Base-by-base conservation (phyloP, 2,113 vertebrate species). In the Mystacornis crossleyi region DNA sequence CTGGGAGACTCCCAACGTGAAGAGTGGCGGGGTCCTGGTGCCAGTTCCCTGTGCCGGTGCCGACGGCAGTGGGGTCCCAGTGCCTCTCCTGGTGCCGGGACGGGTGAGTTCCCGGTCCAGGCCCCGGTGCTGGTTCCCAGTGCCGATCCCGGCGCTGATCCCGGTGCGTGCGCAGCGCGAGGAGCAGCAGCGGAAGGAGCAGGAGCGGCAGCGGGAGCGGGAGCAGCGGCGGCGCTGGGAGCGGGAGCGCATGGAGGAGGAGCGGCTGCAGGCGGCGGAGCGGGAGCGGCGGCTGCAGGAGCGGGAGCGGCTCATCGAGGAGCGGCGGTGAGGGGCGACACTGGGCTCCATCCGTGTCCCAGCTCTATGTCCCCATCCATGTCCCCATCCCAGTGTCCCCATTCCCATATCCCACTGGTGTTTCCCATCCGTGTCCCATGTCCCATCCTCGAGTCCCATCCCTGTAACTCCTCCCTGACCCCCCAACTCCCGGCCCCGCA, bases 201-300 rank as follows among this genome's bases (percentile, higher is more conserved):
- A 98, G 69, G 99, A 99, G 64, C 97, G 95, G 70, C 97, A 90
- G 79, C 97, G 98, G 65, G 97, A 97, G 9, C 34, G 89, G 14
- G 99, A 99, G 93, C 98, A 99, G 71, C 97, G 97, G 54, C 93
- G 97, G n/a, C 98, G 97, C 28, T 96, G 98, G 82, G 99, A 99
- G 86, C 98, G 89, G 86, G 98, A 98, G 86, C 93, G 99, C 53
- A 58, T 98, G 84, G 77, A 98, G 90, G 97, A 98, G 91, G 99
- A 99, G 93, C 94, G 94, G 78, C 96, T 93, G 43, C 98, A 98
- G 47, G 98, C 98, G 3, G 98, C 98, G 1, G 98, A 99, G 91
- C 96, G 99, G 36, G 99, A 99, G 96, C 94, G 97, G 62, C 98
- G 98, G 95, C 98, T 98, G 97, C 96, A 96, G 6, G 98, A 99